Base-by-base conservation (phyloP, 2,113 vertebrate species). In the Larimichthys polyactis region DNA sequence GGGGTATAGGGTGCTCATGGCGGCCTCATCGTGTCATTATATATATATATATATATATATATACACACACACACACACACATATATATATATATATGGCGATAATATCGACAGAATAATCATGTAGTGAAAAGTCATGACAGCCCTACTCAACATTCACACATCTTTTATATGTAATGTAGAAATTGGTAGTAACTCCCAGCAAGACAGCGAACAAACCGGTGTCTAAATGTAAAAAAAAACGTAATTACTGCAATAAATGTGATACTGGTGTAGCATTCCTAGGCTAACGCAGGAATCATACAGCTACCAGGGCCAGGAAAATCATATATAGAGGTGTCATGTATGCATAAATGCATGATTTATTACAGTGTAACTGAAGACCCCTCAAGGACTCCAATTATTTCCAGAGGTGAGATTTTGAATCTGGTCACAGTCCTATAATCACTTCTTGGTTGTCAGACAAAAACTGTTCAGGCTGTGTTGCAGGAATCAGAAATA, bases 401-500 rank as follows among this genome's bases (percentile, higher is more conserved):
- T 72, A 67, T 82, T 84, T 89, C 24, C 69, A 62, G 57, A 63
- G 54, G 49, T 52, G 46, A 60, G 64, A 27, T 81, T 90, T 81
- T 71, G 54, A 78, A 73, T 84, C 77, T 46, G 54, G 70, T 87
- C 80, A 77, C 67, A 77, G 65, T 78, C 57, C 74, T 77, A 51
- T 83, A 86, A 86, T 86, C 75, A 63, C 40, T 79, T 82, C 43
- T 71, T 84, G 71, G 87, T 62, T 72, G 65, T 84, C 71, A 81
- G 67, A 74, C 71, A 67, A 40, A 83, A 73, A 73, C 20, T 8
- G 43, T 71, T 82, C 36, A 75, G 71, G 51, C 51, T 76, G 63
- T 62, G 71, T 79, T 69, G 70, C 51, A 60, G 67, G 62, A 82
- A 85, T 74, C 52, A 52, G 62, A 71, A 70, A 71, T 16, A 78